Conservation (phyloP, 2,113 vertebrate genomes). For the Uria aalge region DNA sequence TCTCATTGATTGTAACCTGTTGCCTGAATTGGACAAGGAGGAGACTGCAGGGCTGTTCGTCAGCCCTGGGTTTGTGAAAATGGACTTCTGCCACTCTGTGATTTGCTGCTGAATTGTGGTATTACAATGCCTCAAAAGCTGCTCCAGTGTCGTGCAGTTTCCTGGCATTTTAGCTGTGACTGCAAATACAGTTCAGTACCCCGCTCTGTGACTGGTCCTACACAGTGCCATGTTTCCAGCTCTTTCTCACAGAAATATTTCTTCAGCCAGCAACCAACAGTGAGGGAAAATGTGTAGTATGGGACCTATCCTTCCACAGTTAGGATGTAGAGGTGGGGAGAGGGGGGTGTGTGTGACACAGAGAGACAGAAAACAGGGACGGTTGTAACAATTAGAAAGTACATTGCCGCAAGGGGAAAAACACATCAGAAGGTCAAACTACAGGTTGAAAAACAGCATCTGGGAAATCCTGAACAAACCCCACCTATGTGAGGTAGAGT, state of each 20-base stretch:
- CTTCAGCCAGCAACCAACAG: neutral
- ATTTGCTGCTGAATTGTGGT: neutral
- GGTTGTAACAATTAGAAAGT: neutral
- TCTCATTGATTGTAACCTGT: too few relatives aligned
- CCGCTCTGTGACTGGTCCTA: neutral
- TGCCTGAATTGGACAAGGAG: neutral
- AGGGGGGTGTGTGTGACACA: neutral
- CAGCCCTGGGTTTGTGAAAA: neutral
- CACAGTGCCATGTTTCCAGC: neutral
- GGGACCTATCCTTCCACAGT: neutral
- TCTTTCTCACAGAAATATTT: neutral
- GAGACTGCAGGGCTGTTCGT: neutral
- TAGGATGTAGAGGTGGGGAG: neutral
- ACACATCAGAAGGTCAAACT: neutral
- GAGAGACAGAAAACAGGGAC: neutral
- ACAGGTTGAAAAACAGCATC: neutral
- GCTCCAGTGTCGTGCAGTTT: neutral
- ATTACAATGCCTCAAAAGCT: neutral
- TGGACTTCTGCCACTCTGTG: neutral
- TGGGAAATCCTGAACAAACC: neutral
- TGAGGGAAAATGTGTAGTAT: neutral
- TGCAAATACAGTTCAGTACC: neutral
- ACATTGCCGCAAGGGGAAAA: neutral
- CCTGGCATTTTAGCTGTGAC: neutral
- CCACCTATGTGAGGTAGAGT: neutral